These are phyloP conservation scores for Caenorhabditis auriculariae DNA, from an alignment of 2,888 invertebrate species.

Conservation along the genomic window DNA sequence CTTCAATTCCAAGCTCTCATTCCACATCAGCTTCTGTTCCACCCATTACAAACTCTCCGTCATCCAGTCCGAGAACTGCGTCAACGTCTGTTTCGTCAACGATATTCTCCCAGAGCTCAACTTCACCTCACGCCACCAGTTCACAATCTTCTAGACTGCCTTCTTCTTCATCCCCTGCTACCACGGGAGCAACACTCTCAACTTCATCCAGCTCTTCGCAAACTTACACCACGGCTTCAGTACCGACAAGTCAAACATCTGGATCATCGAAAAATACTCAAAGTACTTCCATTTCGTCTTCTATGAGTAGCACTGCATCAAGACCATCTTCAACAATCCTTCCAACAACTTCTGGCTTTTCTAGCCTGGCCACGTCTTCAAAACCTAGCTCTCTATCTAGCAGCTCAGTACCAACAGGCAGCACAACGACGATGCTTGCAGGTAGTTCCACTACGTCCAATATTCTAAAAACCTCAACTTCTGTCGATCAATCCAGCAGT, in stretches of 20 bases:
- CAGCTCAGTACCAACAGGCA: not conserved
- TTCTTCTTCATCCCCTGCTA: not conserved
- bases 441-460: not conserved
- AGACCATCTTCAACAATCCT: not conserved
- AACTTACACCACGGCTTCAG: not conserved
- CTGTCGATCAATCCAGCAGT: too few species aligned
- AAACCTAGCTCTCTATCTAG: not conserved
- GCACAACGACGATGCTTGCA: not conserved
- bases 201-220: not conserved
- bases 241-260: not conserved
- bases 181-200: not conserved
- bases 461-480: too few species aligned
- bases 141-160: not conserved
- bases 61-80: not conserved
- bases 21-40: conserved; percentile 1
- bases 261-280: not conserved
- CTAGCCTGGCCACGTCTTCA: not conserved
- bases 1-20: not conserved
- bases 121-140: too few species aligned
- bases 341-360: not conserved
- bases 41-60: not conserved
- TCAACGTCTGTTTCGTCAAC: not conserved
- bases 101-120: too few species aligned
- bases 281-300: not conserved
- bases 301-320: not conserved